Conservation (phyloP, 2,113 vertebrate genomes). For the Kobus ellipsiprymnus region DNA sequence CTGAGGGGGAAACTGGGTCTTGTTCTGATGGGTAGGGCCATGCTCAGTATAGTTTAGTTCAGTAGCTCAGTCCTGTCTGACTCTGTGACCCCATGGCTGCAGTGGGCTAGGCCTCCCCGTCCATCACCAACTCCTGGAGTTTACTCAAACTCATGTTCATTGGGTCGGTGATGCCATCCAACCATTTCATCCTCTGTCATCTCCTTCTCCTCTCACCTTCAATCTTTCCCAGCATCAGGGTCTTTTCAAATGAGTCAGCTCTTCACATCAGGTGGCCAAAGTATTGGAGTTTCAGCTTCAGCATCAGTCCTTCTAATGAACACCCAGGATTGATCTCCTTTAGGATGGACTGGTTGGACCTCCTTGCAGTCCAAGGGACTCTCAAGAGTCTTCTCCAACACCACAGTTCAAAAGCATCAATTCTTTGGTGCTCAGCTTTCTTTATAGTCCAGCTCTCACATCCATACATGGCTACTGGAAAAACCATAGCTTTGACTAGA, state of each 20-base stretch:
- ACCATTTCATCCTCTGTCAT: neutral
- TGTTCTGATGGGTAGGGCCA: neutral
- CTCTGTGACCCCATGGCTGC: neutral
- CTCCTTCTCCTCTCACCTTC: neutral
- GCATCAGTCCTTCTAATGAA: neutral
- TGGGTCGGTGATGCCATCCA: neutral
- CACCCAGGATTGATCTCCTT: neutral
- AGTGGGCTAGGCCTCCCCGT: neutral
- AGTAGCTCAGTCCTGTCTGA: neutral
- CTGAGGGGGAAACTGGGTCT: neutral
- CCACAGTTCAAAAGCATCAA: neutral
- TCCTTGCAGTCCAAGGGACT: neutral
- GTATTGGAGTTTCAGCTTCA: neutral
- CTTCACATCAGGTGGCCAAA: neutral
- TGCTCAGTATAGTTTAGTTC: neutral
- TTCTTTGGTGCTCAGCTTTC: neutral
- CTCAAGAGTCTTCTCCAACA: neutral
- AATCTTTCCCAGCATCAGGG: neutral
- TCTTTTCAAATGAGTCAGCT: neutral
- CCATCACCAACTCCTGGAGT: neutral
- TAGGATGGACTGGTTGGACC: neutral
- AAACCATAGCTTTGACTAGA: neutral
- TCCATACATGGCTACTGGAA: neutral
- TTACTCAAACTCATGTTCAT: neutral
- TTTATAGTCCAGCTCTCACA: neutral